Percentiles rank a stretch among this genome's conserved stretches.
Evolutionary conservation across 2,888 invertebrate genomes (phyloP).

Genomic region (Himalopsyche japonica): DNA sequence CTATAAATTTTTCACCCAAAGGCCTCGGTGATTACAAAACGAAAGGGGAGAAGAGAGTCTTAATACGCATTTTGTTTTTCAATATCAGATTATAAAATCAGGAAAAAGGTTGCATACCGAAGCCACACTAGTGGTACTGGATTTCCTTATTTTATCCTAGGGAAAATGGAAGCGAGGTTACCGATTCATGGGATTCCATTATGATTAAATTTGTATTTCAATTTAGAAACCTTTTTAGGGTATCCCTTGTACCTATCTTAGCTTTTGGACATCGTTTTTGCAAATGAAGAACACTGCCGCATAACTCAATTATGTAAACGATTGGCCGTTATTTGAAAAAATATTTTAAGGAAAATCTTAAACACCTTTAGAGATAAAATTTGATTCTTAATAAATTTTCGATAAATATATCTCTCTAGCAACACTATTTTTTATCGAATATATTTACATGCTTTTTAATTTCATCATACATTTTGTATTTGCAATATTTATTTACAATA

Average conservation of each 20-base stretch:
- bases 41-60: neutral
- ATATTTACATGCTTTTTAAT: too few relatives aligned
- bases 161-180: slow-evolving; percentile 29
- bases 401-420: too few relatives aligned
- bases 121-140: neutral
- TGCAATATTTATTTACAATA: too few relatives aligned
- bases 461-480: too few relatives aligned
- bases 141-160: neutral
- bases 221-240: slow-evolving; percentile 33
- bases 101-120: slow-evolving; percentile 7
- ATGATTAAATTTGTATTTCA: slow-evolving; percentile 40
- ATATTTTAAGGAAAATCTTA: neutral
- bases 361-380: too few relatives aligned
- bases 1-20: neutral
- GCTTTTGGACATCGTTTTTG: neutral
- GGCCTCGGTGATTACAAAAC: neutral
- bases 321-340: neutral
- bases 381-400: too few relatives aligned
- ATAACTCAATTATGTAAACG: neutral
- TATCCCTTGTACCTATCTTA: neutral
- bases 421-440: too few relatives aligned
- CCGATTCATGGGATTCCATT: slow-evolving; percentile 10
- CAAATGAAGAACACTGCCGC: neutral
- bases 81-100: slow-evolving; percentile 29
- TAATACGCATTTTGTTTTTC: slow-evolving; percentile 27